Base-by-base conservation (phyloP, 1,140 invertebrate species). In the Asbolus verrucosus region DNA sequence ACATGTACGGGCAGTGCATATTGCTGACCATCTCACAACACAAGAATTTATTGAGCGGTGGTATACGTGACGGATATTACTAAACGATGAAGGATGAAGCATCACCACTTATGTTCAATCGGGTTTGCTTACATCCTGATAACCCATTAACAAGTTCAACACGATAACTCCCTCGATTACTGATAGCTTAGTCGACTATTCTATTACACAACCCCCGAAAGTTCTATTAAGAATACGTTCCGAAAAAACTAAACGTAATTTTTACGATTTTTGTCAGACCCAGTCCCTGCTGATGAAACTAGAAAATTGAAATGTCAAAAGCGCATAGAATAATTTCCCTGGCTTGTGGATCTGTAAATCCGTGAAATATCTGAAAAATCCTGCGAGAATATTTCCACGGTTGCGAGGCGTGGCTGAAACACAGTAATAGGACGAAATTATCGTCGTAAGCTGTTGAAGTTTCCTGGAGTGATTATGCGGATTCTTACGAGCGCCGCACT, bases 221-320 rank as follows among this genome's bases (percentile, higher is more conserved):
- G n/a, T n/a, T n/a, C n/a, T n/a, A n/a, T n/a, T n/a, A n/a, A n/a
- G n/a, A n/a, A n/a, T n/a, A n/a, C n/a, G n/a, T n/a, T n/a, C n/a
- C n/a, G n/a, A n/a, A n/a, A n/a, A n/a, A n/a, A n/a, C n/a, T n/a
- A 8, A 30, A 30, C 4, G 9, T 30, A 30, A 5, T 30, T 5
- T 5, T 30, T 30, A 3, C 33, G 33, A 36, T 11, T 36, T 6
- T 36, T 36, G 5, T 2, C 33, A 36, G 33, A 11, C 5, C 2
- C 33, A 6, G 33, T 36, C 33, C 11, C n/a, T n/a, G 18, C 21
- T 27, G 46, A n/a, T n/a, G 39, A 38, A 5, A 43, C 27, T 27
- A 21, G 21, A 27, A 54, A 54, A 54, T 54, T 54, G 46, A 54
- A 54, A 54, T 27, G 46, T 54, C 46, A 54, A 54, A 54, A 54